These are phyloP conservation scores for Oryzias javanicus DNA, from an alignment of 2,113 vertebrate genomes.

Conservation along the genomic window DNA sequence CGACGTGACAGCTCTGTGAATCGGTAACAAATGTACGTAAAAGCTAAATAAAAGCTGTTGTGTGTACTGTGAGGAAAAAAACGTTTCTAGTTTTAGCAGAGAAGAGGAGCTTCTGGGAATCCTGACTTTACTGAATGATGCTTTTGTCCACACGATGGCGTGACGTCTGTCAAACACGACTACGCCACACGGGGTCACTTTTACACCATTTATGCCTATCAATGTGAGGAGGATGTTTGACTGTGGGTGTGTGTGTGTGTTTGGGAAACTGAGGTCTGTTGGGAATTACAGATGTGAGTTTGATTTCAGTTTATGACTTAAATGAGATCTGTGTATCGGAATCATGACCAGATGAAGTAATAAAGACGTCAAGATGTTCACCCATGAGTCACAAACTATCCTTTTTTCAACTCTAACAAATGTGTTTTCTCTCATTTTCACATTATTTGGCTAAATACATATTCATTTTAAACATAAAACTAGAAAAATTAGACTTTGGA, in stretches of 20 bases:
- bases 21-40: constrained; percentile 13
- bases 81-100: constrained; percentile 29
- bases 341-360: constrained; percentile 47
- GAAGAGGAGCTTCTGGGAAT: constrained; percentile 22
- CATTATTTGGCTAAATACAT: too few relatives aligned
- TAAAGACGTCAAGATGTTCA: constrained; percentile 54
- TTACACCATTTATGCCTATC: constrained; percentile 62
- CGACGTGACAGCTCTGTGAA: constrained; percentile 16
- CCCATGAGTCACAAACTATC: neutral
- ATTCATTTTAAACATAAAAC: too few relatives aligned
- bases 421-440: too few relatives aligned
- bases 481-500: too few relatives aligned
- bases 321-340: constrained; percentile 42
- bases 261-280: constrained; percentile 33
- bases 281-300: constrained; percentile 39
- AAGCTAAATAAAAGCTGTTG: constrained; percentile 21
- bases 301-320: constrained; percentile 49
- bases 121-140: constrained; percentile 21
- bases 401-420: too few relatives aligned
- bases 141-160: constrained; percentile 54
- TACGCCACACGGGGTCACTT: constrained; percentile 36
- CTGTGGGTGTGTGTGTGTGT: constrained; percentile 8
- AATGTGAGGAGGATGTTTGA: constrained; percentile 25
- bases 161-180: constrained; percentile 29
- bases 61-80: constrained; percentile 36